phyloP scores from a whole-genome alignment of 1,140 invertebrate species.

The Maniola jurtina region DNA sequence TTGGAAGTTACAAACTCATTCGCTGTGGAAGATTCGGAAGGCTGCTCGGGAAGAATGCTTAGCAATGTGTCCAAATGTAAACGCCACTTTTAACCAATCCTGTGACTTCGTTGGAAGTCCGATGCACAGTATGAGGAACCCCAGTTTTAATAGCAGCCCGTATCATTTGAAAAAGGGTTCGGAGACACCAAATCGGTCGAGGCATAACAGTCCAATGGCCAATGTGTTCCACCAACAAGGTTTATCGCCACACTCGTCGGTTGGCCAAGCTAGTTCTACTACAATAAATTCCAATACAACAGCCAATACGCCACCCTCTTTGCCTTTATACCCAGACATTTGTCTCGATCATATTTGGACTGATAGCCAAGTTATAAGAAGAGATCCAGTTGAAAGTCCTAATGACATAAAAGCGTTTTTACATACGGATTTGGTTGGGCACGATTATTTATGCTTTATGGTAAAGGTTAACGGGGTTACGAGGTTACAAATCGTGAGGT shows the following conservation, averaged over 20 bases:
- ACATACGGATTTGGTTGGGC: conserved; percentile 89
- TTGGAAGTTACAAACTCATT: conserved; percentile 86
- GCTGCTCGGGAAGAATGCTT: conserved; percentile 86
- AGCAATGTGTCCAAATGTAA: conserved; percentile 77
- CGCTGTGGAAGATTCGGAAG: conserved; percentile 89
- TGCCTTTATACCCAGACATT: conserved; percentile 89
- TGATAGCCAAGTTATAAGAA: conserved; percentile 81
- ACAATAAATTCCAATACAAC: conserved; percentile 64
- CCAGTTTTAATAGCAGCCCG: conserved; percentile 67
- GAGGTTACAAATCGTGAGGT: conserved; percentile 86
- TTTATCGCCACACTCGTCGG: conserved; percentile 69
- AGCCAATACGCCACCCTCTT: conserved; percentile 73
- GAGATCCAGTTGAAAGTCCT: conserved; percentile 72
- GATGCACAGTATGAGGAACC: conserved; percentile 57
- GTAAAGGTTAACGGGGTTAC: conserved; percentile 80
- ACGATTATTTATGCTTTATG: conserved; percentile 91
- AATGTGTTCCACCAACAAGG: conserved; percentile 72
- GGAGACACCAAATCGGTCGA: conserved; percentile 65
- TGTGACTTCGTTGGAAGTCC: conserved; percentile 62
- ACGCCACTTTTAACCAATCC: conserved; percentile 75
- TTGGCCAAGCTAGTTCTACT: conserved; percentile 69
- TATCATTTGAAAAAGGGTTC: conserved; percentile 55
- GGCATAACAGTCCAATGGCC: conserved; percentile 83
- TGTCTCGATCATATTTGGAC: conserved; percentile 95
- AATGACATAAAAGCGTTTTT: conserved; percentile 89